Evolutionary conservation across 2,797 vertebrate genomes (phyloP).

Genomic region (Coregonus sp.): DNA sequence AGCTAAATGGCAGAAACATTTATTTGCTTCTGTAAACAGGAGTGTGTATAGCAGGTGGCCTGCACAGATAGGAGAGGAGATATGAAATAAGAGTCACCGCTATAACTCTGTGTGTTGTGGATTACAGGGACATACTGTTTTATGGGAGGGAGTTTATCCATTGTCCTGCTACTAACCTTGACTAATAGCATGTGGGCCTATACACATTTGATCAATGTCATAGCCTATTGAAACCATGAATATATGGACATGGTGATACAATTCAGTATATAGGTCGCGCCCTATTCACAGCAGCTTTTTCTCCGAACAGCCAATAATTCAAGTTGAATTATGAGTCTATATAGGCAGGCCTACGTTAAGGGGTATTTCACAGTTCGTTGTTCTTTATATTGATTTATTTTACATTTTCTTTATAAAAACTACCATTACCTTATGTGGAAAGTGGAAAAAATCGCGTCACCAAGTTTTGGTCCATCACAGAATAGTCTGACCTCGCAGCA

Average conservation of each 20-base stretch:
- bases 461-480: too few species aligned
- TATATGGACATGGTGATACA: not conserved
- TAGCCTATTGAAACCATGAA: not conserved
- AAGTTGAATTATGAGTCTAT: not conserved
- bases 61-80: constrained; percentile 42
- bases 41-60: constrained; percentile 44
- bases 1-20: constrained; percentile 48
- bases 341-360: too few species aligned
- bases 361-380: too few species aligned
- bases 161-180: constrained; percentile 14
- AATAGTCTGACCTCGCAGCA: too few species aligned
- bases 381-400: too few species aligned
- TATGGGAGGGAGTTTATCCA: constrained; percentile 9
- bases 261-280: not conserved
- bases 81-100: constrained; percentile 6
- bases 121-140: constrained; percentile 28
- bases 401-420: too few species aligned
- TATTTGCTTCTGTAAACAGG: constrained; percentile 46
- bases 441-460: too few species aligned
- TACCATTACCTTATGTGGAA: too few species aligned
- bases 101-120: constrained; percentile 14
- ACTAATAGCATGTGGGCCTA: not conserved
- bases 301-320: not conserved
- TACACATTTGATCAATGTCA: constrained; percentile 19
- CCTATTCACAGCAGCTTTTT: not conserved